Evolutionary conservation across 1,140 invertebrate genomes (phyloP).

Genomic region (Argopecten irradians): DNA sequence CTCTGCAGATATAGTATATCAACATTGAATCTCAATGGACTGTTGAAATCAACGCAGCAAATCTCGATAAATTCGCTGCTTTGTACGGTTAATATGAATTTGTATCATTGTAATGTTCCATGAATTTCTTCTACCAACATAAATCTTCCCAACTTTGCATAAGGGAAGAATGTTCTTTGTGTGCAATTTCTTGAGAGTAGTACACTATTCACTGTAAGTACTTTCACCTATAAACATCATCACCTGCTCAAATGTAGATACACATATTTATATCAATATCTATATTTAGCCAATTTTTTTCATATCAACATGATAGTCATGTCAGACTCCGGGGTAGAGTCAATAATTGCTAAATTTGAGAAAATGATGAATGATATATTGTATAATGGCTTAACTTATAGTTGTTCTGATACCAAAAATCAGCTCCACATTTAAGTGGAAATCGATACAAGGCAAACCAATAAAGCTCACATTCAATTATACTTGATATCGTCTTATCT

Average conservation of each 20-base stretch:
- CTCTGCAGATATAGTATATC: neutral
- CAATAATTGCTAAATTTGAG: neutral
- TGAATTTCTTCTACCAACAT: no score
- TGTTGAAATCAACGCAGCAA: slow-evolving; percentile 5
- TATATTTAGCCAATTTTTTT: no score
- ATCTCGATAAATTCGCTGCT: neutral
- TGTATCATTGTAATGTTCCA: no score
- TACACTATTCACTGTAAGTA: no score
- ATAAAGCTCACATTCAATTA: neutral
- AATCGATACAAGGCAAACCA: neutral
- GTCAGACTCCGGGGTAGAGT: neutral
- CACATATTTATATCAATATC: no score
- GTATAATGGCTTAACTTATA: neutral
- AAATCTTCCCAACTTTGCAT: no score
- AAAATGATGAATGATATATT: neutral
- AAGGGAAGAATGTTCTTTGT: no score
- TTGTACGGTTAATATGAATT: no score
- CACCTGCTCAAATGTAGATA: no score
- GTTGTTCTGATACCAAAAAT: neutral
- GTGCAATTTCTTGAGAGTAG: no score
- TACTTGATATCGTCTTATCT: neutral
- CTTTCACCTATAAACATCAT: no score
- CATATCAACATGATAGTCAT: no score
- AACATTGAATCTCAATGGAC: neutral
- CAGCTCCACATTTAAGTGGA: neutral